Evolutionary conservation across 2,797 vertebrate genomes (phyloP).

Genomic region (Etheostoma nigrum): DNA sequence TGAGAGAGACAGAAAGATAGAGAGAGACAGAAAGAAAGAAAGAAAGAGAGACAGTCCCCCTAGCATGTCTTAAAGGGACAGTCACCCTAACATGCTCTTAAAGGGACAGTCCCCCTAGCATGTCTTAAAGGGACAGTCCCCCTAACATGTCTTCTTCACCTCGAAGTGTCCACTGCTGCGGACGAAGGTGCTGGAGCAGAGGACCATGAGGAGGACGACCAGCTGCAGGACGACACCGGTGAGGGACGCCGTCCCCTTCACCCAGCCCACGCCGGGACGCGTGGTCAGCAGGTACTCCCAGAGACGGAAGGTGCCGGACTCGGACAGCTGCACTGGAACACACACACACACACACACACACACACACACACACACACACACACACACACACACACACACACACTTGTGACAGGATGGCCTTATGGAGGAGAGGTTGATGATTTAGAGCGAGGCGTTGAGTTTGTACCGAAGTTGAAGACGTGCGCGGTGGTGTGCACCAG

Average conservation of each 20-base stretch:
- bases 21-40: no score
- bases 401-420: no score
- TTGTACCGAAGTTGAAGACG: conserved; percentile 87
- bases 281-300: conserved; percentile 89
- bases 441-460: not conserved
- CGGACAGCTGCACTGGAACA: conserved; percentile 76
- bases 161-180: conserved; percentile 91
- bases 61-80: no score
- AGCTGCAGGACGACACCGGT: conserved; percentile 86
- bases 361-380: no score
- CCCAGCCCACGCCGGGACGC: conserved; percentile 86
- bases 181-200: conserved; percentile 89
- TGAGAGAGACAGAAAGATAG: no score
- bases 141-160: conserved; percentile 47
- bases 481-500: conserved; percentile 86
- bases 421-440: no score
- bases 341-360: not conserved
- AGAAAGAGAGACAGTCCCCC: no score
- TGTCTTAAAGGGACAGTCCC: no score
- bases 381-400: no score
- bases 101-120: no score
- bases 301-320: conserved; percentile 64
- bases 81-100: no score
- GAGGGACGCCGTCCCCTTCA: conserved; percentile 82
- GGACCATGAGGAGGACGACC: conserved; percentile 85